Evolutionary conservation across 2,888 invertebrate species (phyloP), one percentile per base, ranked within the genome.

Genomic region (Tinea semifulvella): DNA sequence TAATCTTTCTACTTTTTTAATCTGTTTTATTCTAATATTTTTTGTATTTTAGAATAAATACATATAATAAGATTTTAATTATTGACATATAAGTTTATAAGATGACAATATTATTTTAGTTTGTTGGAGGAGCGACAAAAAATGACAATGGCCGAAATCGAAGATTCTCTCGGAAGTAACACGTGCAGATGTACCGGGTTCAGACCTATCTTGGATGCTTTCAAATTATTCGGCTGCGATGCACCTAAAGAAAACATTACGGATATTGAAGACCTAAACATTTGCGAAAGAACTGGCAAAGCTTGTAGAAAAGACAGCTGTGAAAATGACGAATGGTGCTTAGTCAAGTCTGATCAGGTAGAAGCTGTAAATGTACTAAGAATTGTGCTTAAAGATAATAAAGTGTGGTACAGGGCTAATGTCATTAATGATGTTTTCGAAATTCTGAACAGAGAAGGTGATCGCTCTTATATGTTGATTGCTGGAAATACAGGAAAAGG

Each of bases 161-260:
- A 85, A 53, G 74, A 83, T 51, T 70, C 79, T 0, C 83, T 85
- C 50, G 85, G 84, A 43, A 79, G 84, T 20, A 84, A 85, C 46
- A 76, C 85, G 43, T 86, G 86, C 48, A 68, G 86, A 31, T 86
- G 86, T 53, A 86, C 86, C 10, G 85, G 85, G 0, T 85, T 84
- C 53, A 60, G 85, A 27, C 73, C 85, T 2, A 86, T 86, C 49
- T 57, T 86, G 31, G 85, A 86, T 52, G 74, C 85, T 5, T 84
- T 85, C 59, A 85, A 86, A 55, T 73, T 82, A 1, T 75, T 83
- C 47, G 82, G 82, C 3, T 56, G 46, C 3, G 81, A 75, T 50
- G 73, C 74, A 1, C 55, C 64, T 1, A 50, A 45, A 19, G 57
- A 16, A 2, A 3, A 36, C 16, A 11, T 22, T 1, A 16, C 7